Percentiles rank a stretch among this genome's conserved stretches.
phyloP scores from a whole-genome alignment of 2,888 invertebrate genomes.

The Lithophane socia region DNA sequence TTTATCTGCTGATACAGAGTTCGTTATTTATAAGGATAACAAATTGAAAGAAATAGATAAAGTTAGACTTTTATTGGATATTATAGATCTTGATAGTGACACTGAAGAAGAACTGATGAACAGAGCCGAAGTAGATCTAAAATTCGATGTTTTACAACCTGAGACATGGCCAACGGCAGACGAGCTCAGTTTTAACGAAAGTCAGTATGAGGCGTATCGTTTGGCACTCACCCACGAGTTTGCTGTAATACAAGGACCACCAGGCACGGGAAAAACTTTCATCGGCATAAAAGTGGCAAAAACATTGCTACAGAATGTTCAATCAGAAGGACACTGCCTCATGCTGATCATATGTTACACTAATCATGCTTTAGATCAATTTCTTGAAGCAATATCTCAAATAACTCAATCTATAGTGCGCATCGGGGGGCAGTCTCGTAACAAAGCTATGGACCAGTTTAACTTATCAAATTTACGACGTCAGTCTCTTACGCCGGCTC shows the following conservation, averaged over 20 bases:
- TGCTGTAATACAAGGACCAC: constrained; percentile 95
- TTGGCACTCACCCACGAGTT: constrained; percentile 93
- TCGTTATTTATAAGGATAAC: constrained; percentile 35
- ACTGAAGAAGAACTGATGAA: background rate
- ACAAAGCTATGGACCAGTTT: constrained; percentile 83
- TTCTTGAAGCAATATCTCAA: constrained; percentile 92
- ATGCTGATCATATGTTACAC: constrained; percentile 95
- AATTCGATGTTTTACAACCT: constrained; percentile 74
- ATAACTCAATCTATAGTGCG: constrained; percentile 91
- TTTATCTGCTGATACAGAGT: constrained; percentile 63
- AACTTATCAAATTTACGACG: constrained; percentile 82
- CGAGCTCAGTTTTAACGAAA: constrained; percentile 90
- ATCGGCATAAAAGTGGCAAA: constrained; percentile 93
- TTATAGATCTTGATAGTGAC: background rate
- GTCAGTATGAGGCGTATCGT: constrained; percentile 92
- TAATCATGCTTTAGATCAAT: constrained; percentile 96
- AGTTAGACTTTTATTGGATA: background rate
- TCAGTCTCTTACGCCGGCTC: constrained; percentile 15
- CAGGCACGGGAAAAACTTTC: constrained; percentile 96
- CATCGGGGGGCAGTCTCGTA: constrained; percentile 92
- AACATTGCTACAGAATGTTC: constrained; percentile 91
- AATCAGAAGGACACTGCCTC: constrained; percentile 75
- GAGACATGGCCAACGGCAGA: constrained; percentile 86
- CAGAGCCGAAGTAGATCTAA: constrained; percentile 1
- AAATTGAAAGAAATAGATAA: constrained; percentile 6